phyloP scores from a whole-genome alignment of 2,113 vertebrate genomes.

The Pontoporia blainvillei region DNA sequence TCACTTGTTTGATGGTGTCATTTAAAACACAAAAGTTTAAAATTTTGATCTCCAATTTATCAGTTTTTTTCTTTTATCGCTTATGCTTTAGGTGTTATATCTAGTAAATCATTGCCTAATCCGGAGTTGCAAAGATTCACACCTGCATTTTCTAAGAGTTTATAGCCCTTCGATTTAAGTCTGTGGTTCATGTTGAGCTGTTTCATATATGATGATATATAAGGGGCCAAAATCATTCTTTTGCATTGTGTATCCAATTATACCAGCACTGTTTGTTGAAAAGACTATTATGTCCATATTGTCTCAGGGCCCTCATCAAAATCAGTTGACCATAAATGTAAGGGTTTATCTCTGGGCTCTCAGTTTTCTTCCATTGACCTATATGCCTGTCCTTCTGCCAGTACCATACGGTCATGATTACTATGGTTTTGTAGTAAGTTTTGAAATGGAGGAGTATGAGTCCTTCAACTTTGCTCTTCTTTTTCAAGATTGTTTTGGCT shows the following conservation, averaged over 20 bases:
- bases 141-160: neutral
- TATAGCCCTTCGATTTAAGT: neutral
- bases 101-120: neutral
- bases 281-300: neutral
- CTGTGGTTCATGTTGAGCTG: neutral
- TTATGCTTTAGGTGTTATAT: neutral
- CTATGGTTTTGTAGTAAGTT: neutral
- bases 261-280: neutral
- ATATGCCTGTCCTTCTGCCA: neutral
- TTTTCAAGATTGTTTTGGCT: neutral
- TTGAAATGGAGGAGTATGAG: neutral
- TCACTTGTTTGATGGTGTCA: neutral
- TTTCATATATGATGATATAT: neutral
- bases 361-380: neutral
- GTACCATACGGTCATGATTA: neutral
- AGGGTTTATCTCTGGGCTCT: neutral
- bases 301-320: neutral
- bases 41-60: neutral
- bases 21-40: neutral
- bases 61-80: neutral
- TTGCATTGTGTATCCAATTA: neutral
- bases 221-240: neutral
- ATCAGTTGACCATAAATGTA: neutral
- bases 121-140: neutral
- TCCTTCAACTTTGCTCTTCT: neutral